A percentile compares a stretch with the other conserved stretches of the same genome.
Conservation (phyloP, 2,888 invertebrate species). For the Harpagoxenus sublaevis region DNA sequence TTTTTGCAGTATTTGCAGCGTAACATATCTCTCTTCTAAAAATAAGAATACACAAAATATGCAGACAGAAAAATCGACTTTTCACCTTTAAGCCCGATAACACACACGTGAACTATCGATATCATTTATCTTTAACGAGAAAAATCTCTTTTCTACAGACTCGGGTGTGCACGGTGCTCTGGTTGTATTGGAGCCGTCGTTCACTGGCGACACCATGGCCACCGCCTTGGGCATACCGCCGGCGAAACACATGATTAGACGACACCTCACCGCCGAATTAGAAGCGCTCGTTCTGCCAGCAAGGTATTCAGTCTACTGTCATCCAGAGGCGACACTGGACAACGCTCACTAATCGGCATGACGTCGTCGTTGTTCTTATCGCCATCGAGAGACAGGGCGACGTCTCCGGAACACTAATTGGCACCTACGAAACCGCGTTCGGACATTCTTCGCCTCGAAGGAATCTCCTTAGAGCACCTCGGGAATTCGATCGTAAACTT, state of each 20-base stretch:
- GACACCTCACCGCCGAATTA: conserved; percentile 96
- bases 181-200: conserved; percentile 96
- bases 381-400: conserved; percentile 64
- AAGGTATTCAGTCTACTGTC: conserved; percentile 90
- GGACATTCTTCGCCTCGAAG: conserved; percentile 43
- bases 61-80: neutral
- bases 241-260: conserved; percentile 96
- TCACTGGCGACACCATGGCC: conserved; percentile 98
- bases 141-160: conserved; percentile 87
- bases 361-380: conserved; percentile 66
- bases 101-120: neutral
- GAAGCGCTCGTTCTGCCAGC: conserved; percentile 97
- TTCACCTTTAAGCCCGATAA: neutral
- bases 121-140: conserved; percentile 13
- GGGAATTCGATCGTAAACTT: conserved; percentile 11
- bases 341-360: conserved; percentile 80
- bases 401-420: conserved; percentile 56
- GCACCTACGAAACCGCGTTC: conserved; percentile 59
- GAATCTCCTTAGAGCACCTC: conserved; percentile 10
- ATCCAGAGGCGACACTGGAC: conserved; percentile 84
- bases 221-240: conserved; percentile 96
- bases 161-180: conserved; percentile 98
- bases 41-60: neutral
- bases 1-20: neutral
- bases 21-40: neutral